These are phyloP conservation scores for Phenganax marumi DNA, from an alignment of 92 coral and sea anemone species.

Conservation along the genomic window DNA sequence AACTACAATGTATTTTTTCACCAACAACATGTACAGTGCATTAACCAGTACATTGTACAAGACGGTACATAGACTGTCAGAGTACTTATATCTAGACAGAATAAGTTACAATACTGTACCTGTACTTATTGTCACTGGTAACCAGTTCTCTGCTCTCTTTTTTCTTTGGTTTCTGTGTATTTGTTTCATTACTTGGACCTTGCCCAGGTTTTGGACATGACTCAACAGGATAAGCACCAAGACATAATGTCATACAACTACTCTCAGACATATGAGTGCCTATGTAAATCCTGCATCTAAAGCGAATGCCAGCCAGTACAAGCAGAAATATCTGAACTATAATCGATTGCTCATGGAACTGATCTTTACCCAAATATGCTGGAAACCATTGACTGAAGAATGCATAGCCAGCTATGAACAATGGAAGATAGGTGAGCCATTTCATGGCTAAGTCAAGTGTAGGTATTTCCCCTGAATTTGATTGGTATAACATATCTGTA, in stretches of 20 bases:
- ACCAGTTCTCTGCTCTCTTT: background rate
- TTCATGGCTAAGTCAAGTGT: constrained; percentile 75
- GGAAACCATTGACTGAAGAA: constrained; percentile 75
- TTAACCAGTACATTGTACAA: background rate
- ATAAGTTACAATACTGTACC: constrained; percentile 8
- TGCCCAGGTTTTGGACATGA: constrained; percentile 83
- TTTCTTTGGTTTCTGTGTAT: background rate
- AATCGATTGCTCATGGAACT: constrained; percentile 76
- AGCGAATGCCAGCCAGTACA: constrained; percentile 78
- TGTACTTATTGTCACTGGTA: constrained; percentile 37
- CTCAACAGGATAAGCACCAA: constrained; percentile 87
- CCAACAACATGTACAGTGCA: background rate
- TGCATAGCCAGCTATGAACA: constrained; percentile 61
- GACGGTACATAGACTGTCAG: background rate
- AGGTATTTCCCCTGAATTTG: constrained; percentile 68
- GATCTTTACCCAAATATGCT: constrained; percentile 67
- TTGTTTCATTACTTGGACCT: constrained; percentile 65
- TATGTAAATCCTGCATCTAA: constrained; percentile 87
- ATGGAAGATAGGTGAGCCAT: constrained; percentile 61
- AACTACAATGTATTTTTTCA: background rate
- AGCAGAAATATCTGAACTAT: constrained; percentile 69
- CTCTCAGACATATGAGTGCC: constrained; percentile 91
- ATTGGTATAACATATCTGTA: constrained; percentile 76
- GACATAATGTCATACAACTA: constrained; percentile 77
- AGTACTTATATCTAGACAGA: background rate